These are phyloP conservation scores for Acanthacorydalis orientalis DNA, from an alignment of 2,888 invertebrate species.

Conservation along the genomic window DNA sequence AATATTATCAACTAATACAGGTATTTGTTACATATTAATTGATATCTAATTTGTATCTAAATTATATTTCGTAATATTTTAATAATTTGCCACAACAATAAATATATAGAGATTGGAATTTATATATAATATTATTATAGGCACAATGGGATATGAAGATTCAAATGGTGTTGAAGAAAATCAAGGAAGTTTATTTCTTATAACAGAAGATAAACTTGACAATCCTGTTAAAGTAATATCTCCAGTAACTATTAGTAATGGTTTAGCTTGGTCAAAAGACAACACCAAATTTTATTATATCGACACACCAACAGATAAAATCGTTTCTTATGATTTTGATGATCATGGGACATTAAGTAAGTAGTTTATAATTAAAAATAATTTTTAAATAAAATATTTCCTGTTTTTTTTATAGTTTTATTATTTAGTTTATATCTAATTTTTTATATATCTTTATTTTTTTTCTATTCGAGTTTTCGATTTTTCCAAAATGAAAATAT, in stretches of 20 bases:
- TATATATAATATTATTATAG: conserved; percentile 20
- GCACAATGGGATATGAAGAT: conserved; percentile 45
- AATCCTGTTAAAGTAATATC: conserved; percentile 17
- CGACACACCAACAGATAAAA: conserved; percentile 47
- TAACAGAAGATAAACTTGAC: conserved; percentile 24
- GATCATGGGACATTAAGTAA: conserved; percentile 41
- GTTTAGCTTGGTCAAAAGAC: conserved; percentile 57
- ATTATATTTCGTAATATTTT: no score
- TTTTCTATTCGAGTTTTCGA: no score
- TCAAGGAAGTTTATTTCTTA: conserved; percentile 39
- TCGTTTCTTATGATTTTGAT: conserved; percentile 56
- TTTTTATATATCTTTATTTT: no score
- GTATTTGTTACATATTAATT: no score
- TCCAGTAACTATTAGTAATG: conserved; percentile 56
- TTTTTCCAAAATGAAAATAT: no score
- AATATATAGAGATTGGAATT: no score
- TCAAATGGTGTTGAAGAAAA: conserved; percentile 28
- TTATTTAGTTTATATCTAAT: no score
- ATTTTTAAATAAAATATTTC: no score
- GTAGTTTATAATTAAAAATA: conserved; percentile 12
- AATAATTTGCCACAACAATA: no score
- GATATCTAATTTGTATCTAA: no score
- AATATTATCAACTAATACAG: no score
- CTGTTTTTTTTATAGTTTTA: no score
- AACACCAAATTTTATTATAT: conserved; percentile 60